Evolutionary conservation across 2,113 vertebrate species (phyloP).

Genomic region (Trogon melanurus): DNA sequence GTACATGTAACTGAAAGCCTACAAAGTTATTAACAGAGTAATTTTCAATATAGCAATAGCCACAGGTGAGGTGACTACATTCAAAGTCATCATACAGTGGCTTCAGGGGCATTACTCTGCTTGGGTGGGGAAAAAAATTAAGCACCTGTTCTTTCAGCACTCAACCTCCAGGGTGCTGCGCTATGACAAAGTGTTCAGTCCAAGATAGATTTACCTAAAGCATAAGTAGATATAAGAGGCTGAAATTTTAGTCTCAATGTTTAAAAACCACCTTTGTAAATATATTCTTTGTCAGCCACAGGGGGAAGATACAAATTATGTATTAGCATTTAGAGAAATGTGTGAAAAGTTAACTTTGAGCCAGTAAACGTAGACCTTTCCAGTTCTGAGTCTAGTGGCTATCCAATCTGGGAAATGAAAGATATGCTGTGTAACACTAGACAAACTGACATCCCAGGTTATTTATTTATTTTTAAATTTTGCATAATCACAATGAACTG

Average conservation of each 20-base stretch:
- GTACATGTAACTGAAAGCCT: background rate
- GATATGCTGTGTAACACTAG: background rate
- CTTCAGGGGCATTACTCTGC: background rate
- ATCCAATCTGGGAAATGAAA: background rate
- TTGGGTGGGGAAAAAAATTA: background rate
- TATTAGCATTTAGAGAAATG: background rate
- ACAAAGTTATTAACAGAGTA: background rate
- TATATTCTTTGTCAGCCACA: background rate
- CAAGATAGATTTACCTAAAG: background rate
- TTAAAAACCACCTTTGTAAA: rapidly evolving
- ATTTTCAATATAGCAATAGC: background rate
- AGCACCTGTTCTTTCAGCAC: background rate
- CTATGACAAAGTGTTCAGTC: background rate
- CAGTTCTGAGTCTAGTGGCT: background rate
- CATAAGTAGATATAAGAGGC: background rate
- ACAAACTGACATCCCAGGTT: background rate
- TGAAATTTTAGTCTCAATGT: background rate
- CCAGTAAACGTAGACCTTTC: background rate
- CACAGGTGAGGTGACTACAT: rapidly evolving
- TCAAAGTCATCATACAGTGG: background rate
- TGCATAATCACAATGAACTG: background rate
- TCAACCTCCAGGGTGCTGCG: background rate
- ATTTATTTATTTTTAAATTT: background rate
- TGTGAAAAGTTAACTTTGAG: background rate
- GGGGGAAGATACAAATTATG: background rate